phyloP scores from a whole-genome alignment of 1,140 invertebrate genomes.

The Philaenus spumarius region DNA sequence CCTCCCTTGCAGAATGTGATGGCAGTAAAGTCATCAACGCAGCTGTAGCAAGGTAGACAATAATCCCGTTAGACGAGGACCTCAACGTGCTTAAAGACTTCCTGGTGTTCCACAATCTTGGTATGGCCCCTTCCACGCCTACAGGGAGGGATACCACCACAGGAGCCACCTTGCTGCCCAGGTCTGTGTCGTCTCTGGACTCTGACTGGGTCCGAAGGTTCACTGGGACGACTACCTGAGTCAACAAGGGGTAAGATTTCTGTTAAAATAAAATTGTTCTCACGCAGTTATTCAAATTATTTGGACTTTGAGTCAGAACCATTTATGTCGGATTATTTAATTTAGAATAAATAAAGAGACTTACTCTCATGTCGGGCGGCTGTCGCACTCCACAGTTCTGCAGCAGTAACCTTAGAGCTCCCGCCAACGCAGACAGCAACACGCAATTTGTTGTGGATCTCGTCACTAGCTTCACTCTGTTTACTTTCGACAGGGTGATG shows the following conservation, averaged over 20 bases:
- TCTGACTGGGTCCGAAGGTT: constrained; percentile 37
- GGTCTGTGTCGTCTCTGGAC: too few species aligned
- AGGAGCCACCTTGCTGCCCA: constrained; percentile 42
- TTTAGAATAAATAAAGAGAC: too few species aligned
- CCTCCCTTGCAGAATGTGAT: constrained; percentile 24
- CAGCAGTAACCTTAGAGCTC: constrained; percentile 44
- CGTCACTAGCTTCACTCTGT: constrained; percentile 40
- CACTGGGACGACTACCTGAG: constrained; percentile 42
- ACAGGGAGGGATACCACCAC: constrained; percentile 44
- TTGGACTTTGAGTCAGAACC: too few species aligned
- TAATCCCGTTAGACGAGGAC: constrained; percentile 43
- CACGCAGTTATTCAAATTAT: neutral
- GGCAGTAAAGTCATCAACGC: constrained; percentile 38
- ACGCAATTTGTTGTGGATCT: constrained; percentile 49
- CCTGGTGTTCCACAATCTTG: constrained; percentile 51
- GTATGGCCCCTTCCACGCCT: constrained; percentile 50
- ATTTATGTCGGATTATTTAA: too few species aligned
- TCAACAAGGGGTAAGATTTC: neutral
- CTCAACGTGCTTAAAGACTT: constrained; percentile 34
- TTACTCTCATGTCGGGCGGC: constrained; percentile 45
- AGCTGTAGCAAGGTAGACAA: constrained; percentile 45
- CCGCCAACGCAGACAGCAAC: constrained; percentile 45
- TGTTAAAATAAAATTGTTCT: neutral
- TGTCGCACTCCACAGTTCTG: constrained; percentile 41
- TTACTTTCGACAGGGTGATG: constrained; percentile 39